Percentiles rank a stretch among this genome's conserved stretches.
Conservation (phyloP, 1,140 invertebrate species). For the Caenorhabditis briggsae region DNA sequence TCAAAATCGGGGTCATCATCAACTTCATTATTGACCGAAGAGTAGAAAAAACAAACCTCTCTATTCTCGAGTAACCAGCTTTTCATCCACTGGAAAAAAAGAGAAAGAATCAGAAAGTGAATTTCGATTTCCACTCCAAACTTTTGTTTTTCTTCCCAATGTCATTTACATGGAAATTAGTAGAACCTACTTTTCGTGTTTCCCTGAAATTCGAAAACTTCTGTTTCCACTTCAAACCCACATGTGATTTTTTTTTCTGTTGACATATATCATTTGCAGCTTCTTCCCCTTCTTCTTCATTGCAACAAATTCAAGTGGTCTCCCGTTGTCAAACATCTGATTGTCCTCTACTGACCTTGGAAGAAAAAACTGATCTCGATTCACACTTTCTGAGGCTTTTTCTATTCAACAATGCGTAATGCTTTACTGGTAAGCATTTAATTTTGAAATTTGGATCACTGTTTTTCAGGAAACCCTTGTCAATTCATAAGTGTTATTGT, state of each 20-base stretch:
- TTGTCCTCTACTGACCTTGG: constrained; percentile 37
- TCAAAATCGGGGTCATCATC: background rate
- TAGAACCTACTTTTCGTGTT: background rate
- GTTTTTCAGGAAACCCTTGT: too few relatives aligned
- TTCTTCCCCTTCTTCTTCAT: background rate
- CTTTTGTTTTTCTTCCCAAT: background rate
- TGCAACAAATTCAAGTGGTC: constrained; percentile 27
- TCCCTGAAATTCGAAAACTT: background rate
- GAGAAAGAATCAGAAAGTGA: constrained; percentile 6
- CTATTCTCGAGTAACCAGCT: constrained; percentile 14
- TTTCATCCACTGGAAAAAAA: background rate
- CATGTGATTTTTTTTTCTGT: background rate
- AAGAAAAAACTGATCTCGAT: constrained; percentile 27
- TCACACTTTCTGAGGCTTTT: background rate
- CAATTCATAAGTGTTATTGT: too few relatives aligned
- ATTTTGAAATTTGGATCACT: background rate
- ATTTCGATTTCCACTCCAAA: background rate
- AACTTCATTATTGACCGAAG: constrained; percentile 17
- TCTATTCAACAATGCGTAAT: constrained; percentile 1
- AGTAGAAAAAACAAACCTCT: background rate
- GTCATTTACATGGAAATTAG: background rate
- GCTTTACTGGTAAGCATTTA: constrained; percentile 6
- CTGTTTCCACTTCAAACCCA: background rate
- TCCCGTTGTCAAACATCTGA: constrained; percentile 31
- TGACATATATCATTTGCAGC: constrained; percentile 28